Evolutionary conservation across 2,888 invertebrate species (phyloP), one percentile per base, ranked within the genome.

Genomic region (Melanargia galathea): DNA sequence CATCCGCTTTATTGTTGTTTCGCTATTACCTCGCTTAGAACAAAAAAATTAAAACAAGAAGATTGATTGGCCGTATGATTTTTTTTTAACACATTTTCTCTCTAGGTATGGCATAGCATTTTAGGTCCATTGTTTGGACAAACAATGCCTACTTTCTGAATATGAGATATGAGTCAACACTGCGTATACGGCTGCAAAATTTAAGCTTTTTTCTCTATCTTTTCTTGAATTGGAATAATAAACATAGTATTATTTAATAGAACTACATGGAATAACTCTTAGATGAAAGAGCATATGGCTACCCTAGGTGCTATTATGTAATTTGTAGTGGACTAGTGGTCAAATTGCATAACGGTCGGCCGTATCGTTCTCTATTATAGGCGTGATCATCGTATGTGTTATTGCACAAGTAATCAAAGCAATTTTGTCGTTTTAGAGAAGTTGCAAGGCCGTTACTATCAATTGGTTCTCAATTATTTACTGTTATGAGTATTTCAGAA

Each of bases 271-370:
- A 43, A 18, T 22, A 18, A 18, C 18, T 16, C 8, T 18, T 8
- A 1, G 10, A 22, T 55, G 18, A 8, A 10, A 54, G 10, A 10
- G 22, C 26, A 3, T 20, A 33, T 58, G 33, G 58, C 54, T 6
- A 49, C 40, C 48, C 40, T 65, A 49, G 18, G 6, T 11, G 10
- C 38, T 24, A 33, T 59, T 65, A 48, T 59, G 51, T 58, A 60
- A 59, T 62, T 62, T 51, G 30, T 56, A 45, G 45, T 48, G 22
- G 18, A 18, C 11, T 56, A 20, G 45, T 54, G 13, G 24, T 18
- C 24, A 46, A 62, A 40, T 65, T 62, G 49, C 58, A 20, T 20
- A 58, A 58, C 59, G 43, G 30, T 58, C 35, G 45, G 22, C 46
- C 30, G 7, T 48, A 56, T 38, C 55, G 55, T 33, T 33, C 52